Evolutionary conservation across 2,888 invertebrate species (phyloP), one percentile per base, ranked within the genome.

Genomic region (Lasioglossum leucozonium): DNA sequence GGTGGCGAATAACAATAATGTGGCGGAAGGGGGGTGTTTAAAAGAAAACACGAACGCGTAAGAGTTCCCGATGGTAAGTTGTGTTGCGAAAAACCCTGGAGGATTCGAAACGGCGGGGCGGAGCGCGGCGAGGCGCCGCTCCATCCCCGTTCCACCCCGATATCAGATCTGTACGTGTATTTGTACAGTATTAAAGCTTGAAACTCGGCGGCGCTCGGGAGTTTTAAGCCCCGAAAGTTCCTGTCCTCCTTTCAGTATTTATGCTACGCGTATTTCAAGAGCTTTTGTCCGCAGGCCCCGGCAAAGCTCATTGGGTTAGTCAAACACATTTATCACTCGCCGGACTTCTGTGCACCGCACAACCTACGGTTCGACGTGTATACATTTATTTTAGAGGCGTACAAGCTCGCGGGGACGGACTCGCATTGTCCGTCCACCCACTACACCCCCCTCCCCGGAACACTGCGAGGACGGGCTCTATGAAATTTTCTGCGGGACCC

Each of bases 111-210:
- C 40, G 13, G n/a, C 40, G 51, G 67, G 34, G 42, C 44, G 44
- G 16, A 5, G 44, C 16, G 44, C 40, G 8, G 40, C 40, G 40
- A 81, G 8, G 40, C 83, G 44, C 62, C 72, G 18, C 34, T n/a
- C n/a, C n/a, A n/a, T n/a, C 47, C 26, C 44, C 47, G 30, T 44
- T 44, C 73, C 51, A 65, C 72, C 74, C 44, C 76, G 89, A 87
- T 89, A 87, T 79, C 78, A 76, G 75, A 81, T 81, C 82, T 84
- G 65, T 79, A 82, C 83, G 84, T 87, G 88, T 91, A 82, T 90
- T 90, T 90, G 90, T 90, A 86, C 84, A 85, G 91, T 81, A 91
- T 91, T 90, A 90, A 90, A 90, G 88, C 87, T 91, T 88, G 84
- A 88, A 88, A 90, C 87, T 88, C 81, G 72, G 40, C 58, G 58